Percentiles rank a stretch among this genome's conserved stretches.
phyloP scores from a whole-genome alignment of 2,797 vertebrate species.

The Sebastolobus alascanus region DNA sequence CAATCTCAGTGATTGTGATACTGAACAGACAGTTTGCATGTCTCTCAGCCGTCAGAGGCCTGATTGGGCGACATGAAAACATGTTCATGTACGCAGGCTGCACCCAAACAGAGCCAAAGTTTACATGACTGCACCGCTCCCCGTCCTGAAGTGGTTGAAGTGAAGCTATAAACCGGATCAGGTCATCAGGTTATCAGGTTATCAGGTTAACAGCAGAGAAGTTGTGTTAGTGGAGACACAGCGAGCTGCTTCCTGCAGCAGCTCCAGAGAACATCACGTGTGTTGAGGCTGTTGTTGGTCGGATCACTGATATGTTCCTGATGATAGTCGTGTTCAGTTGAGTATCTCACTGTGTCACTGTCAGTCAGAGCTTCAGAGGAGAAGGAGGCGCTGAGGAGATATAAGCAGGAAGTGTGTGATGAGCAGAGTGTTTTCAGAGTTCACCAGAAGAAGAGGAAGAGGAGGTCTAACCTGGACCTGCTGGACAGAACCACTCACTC shows the following conservation, averaged over 20 bases:
- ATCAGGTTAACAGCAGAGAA: background rate
- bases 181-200: too few species aligned
- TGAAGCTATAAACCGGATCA: background rate
- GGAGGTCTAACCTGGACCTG: background rate
- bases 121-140: background rate
- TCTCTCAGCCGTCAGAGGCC: conserved; percentile 35
- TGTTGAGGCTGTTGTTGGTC: background rate
- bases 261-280: conserved; percentile 1
- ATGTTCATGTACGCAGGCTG: background rate
- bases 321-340: conserved; percentile 9
- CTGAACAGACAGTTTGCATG: conserved; percentile 63
- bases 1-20: conserved; percentile 53
- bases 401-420: conserved; percentile 34
- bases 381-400: conserved; percentile 24
- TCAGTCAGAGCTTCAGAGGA: conserved; percentile 8
- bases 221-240: background rate
- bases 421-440: conserved; percentile 3
- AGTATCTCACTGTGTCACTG: conserved; percentile 41
- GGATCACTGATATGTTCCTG: conserved; percentile 19
- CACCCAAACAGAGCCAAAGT: background rate
- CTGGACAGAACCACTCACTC: background rate
- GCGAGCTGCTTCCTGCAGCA: background rate
- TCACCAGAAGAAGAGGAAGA: conserved; percentile 1
- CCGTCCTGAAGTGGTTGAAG: background rate
- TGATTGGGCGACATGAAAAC: conserved; percentile 42